Evolutionary conservation across 2,113 vertebrate genomes (phyloP).

Genomic region (Leucopsar rothschildi): DNA sequence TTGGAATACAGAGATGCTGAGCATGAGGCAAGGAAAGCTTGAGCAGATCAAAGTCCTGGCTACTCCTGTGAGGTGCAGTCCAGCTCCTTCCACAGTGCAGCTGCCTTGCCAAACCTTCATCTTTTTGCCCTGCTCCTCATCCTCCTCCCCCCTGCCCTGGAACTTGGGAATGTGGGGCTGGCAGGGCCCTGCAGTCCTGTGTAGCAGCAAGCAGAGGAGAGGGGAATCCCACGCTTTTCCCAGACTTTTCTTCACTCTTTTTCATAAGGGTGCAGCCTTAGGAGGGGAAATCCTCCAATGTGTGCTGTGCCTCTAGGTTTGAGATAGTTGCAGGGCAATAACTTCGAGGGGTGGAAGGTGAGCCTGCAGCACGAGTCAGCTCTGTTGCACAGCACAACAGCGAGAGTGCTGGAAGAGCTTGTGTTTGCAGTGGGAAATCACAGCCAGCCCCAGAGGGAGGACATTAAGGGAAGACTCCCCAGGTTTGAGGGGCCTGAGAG

Average conservation of each 20-base stretch:
- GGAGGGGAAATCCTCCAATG: background rate
- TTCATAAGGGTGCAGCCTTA: background rate
- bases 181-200: background rate
- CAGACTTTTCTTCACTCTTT: background rate
- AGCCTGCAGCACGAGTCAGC: background rate
- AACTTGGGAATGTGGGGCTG: background rate
- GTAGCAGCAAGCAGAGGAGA: background rate
- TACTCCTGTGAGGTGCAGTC: background rate
- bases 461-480: background rate
- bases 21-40: background rate
- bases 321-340: background rate
- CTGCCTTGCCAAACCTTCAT: background rate
- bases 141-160: background rate
- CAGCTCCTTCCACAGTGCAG: background rate
- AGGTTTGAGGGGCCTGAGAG: background rate
- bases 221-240: background rate
- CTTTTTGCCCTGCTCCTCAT: background rate
- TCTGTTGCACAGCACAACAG: background rate
- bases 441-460: background rate
- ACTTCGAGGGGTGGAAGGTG: background rate
- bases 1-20: background rate
- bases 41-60: background rate
- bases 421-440: background rate
- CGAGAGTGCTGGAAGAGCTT: background rate
- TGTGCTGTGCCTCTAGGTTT: background rate